phyloP scores from a whole-genome alignment of 1,140 invertebrate genomes.

The Polyergus mexicanus region DNA sequence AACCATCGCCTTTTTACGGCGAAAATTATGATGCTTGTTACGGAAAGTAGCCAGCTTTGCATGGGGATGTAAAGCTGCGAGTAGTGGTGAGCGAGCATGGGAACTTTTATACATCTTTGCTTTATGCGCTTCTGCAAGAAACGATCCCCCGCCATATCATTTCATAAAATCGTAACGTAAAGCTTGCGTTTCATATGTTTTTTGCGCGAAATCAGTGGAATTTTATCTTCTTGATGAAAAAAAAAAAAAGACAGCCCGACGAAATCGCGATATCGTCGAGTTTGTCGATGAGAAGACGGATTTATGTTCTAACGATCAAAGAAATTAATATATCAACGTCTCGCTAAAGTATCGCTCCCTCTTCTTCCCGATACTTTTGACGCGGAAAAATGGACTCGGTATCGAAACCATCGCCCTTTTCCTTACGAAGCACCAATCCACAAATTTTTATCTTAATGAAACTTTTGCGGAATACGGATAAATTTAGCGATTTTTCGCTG shows the following conservation, averaged over 20 bases:
- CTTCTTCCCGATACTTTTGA: constrained; percentile 16
- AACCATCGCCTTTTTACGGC: constrained; percentile 40
- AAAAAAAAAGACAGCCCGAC: background rate
- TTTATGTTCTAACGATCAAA: constrained; percentile 40
- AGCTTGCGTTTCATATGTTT: constrained; percentile 36
- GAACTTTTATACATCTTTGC: constrained; percentile 45
- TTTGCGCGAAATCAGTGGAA: constrained; percentile 13
- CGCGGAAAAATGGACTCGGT: constrained; percentile 34
- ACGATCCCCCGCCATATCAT: constrained; percentile 45
- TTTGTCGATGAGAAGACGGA: constrained; percentile 7
- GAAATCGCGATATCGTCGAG: constrained; percentile 3
- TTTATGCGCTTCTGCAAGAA: constrained; percentile 50
- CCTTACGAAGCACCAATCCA: background rate
- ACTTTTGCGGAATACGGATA: background rate
- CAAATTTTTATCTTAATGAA: constrained; percentile 14
- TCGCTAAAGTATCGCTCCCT: constrained; percentile 6
- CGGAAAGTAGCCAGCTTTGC: constrained; percentile 44
- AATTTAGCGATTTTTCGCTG: background rate
- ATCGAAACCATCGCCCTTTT: background rate
- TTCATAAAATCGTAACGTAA: constrained; percentile 47
- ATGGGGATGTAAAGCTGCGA: constrained; percentile 38
- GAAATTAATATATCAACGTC: constrained; percentile 52
- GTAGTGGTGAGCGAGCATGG: constrained; percentile 12
- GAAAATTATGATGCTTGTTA: constrained; percentile 56
- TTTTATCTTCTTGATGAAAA: background rate